A percentile compares a stretch with the other conserved stretches of the same genome.
Evolutionary conservation across 2,888 invertebrate species (phyloP).

Genomic region (Rhagium mordax): DNA sequence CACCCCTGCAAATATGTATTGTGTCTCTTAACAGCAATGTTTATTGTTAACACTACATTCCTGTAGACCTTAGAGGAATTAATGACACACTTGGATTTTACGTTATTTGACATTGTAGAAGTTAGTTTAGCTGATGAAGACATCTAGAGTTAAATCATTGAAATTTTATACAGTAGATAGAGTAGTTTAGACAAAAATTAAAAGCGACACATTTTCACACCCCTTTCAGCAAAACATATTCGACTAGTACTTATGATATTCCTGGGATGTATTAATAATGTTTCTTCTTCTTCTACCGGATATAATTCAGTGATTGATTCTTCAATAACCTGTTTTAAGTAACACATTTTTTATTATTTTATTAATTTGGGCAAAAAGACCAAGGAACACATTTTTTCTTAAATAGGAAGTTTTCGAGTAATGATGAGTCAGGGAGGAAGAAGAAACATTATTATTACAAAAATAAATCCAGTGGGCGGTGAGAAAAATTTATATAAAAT

Average conservation of each 20-base stretch:
- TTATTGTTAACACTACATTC: conserved; percentile 37
- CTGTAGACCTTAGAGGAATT: conserved; percentile 36
- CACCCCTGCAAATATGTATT: conserved; percentile 64
- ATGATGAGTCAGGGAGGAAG: too few species aligned
- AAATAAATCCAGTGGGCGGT: too few species aligned
- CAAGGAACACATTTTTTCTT: too few species aligned
- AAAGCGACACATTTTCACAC: conserved; percentile 7
- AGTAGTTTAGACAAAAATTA: conserved; percentile 24
- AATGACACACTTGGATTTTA: conserved; percentile 18
- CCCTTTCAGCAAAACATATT: neutral
- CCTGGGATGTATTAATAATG: neutral
- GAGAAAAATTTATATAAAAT: too few species aligned
- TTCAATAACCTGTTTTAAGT: too few species aligned
- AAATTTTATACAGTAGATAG: conserved; percentile 22
- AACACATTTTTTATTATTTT: too few species aligned
- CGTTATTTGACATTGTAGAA: conserved; percentile 18
- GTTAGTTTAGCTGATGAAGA: conserved; percentile 17
- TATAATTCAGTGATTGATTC: too few species aligned
- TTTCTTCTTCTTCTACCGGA: too few species aligned
- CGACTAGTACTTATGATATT: conserved; percentile 17
- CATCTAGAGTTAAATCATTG: conserved; percentile 11
- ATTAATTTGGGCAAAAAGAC: too few species aligned
- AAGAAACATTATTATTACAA: too few species aligned
- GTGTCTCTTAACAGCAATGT: conserved; percentile 40
- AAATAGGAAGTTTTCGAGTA: too few species aligned